These are phyloP conservation scores for Gymnosoma rotundatum DNA, from an alignment of 2,888 invertebrate species.

Conservation along the genomic window DNA sequence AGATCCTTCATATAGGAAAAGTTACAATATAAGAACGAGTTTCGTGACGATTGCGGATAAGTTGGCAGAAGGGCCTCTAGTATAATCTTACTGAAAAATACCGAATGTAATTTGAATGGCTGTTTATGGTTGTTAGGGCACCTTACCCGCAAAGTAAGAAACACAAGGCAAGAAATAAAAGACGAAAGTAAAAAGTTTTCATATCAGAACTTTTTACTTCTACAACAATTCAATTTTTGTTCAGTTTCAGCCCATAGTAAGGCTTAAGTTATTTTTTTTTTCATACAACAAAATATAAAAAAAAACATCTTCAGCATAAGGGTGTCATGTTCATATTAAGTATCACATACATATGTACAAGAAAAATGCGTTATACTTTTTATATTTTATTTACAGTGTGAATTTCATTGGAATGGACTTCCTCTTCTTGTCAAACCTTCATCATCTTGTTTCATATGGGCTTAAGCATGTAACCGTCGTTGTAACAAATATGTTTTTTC, in stretches of 20 bases:
- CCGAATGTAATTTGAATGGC: too few species aligned
- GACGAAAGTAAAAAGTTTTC: too few species aligned
- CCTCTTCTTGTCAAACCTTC: constrained; percentile 51
- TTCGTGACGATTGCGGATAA: too few species aligned
- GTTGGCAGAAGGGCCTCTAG: too few species aligned
- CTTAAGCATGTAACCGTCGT: constrained; percentile 26
- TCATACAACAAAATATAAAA: too few species aligned
- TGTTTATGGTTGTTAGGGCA: too few species aligned
- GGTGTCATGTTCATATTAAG: constrained; percentile 66
- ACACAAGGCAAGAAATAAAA: too few species aligned
- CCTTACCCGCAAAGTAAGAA: too few species aligned
- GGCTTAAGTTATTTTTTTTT: constrained; percentile 27
- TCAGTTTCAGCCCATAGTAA: constrained; percentile 25
- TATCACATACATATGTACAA: constrained; percentile 54
- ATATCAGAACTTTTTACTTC: too few species aligned
- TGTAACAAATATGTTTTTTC: constrained; percentile 36
- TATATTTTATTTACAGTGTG: background rate
- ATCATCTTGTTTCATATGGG: constrained; percentile 21
- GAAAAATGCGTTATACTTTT: constrained; percentile 27
- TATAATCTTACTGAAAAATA: too few species aligned
- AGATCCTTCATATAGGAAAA: too few species aligned
- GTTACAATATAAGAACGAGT: too few species aligned
- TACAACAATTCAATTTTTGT: background rate
- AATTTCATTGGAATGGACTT: constrained; percentile 5
- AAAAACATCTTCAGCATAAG: constrained; percentile 40